Evolutionary conservation across 2,888 invertebrate genomes (phyloP).

Genomic region (Eucera pruinosa): DNA sequence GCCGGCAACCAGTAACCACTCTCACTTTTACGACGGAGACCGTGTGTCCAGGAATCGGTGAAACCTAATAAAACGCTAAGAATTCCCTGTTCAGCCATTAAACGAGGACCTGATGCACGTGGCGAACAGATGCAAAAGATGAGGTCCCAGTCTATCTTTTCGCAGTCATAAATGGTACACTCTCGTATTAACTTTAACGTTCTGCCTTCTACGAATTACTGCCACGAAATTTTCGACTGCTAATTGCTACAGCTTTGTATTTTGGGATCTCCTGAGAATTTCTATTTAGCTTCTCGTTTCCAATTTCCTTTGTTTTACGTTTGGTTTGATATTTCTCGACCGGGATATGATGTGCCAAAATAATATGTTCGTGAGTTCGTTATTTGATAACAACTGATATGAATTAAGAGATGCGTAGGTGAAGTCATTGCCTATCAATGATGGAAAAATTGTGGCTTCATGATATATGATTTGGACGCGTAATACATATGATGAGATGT

Average conservation of each 20-base stretch:
- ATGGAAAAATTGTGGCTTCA: no score
- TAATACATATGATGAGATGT: not conserved
- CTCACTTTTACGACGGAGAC: conserved; percentile 67
- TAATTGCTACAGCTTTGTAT: not conserved
- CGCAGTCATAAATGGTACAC: conserved; percentile 39
- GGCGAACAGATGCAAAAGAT: conserved; percentile 37
- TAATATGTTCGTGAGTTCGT: not conserved
- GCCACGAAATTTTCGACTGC: not conserved
- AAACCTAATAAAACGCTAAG: conserved; percentile 7
- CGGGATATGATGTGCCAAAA: no score
- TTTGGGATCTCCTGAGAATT: not conserved
- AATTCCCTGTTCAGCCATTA: conserved; percentile 15
- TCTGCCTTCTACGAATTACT: not conserved
- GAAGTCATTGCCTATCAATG: not conserved
- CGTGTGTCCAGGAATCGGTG: conserved; percentile 7
- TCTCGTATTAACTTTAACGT: conserved; percentile 22
- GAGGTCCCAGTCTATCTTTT: not conserved
- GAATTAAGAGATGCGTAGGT: not conserved
- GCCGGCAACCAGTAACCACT: conserved; percentile 33
- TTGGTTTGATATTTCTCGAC: not conserved
- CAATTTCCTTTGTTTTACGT: not conserved
- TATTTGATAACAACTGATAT: not conserved
- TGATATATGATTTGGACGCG: no score
- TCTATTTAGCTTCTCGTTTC: not conserved
- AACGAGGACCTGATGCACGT: conserved; percentile 34